Evolutionary conservation across 2,797 vertebrate genomes (phyloP), one percentile per base, ranked within the genome.

Genomic region (Gorsachius magnificus): DNA sequence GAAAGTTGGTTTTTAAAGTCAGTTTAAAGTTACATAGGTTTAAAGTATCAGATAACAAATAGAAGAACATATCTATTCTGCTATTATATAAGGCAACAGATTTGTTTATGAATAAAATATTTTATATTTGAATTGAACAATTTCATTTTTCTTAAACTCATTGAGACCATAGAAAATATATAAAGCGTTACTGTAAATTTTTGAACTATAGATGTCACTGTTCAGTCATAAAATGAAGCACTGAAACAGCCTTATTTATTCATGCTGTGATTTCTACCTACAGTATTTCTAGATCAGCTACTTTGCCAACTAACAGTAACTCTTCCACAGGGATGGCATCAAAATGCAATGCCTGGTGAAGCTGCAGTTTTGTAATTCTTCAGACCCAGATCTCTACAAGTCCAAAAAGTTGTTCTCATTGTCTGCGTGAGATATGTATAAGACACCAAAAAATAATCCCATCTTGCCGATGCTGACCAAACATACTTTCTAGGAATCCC

Each of bases 171-270:
- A 85, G 63, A 95, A 70, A 26, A 29, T 60, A 65, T 38, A 63
- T 8, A 70, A 78, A 94, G 64, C n/a, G 63, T 83, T 53, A 46
- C 66, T 84, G 57, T 72, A 91, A 63, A 35, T 58, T 84, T 96
- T 80, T 94, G 79, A 92, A 83, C 97, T 94, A 96, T 93, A 97
- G 97, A 94, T 97, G 97, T 95, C 97, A 96, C 93, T 97, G 87
- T 97, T 97, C 92, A 88, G 92, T 97, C 94, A 77, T 86, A 79
- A 89, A 95, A 90, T 38, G 63, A 78, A 96, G 74, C 48, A 51
- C 50, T 76, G 92, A 79, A 91, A 82, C 26, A 74, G 51, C 36
- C 29, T 87, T 83, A 48, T 46, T 91, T 87, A 81, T 78, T 92
- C 74, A 79, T 88, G 26, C 51, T 76, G 45, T 83, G 82, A 60